Base-by-base conservation (phyloP, 1,140 invertebrate species). In the Philotrypesis tridentata region DNA sequence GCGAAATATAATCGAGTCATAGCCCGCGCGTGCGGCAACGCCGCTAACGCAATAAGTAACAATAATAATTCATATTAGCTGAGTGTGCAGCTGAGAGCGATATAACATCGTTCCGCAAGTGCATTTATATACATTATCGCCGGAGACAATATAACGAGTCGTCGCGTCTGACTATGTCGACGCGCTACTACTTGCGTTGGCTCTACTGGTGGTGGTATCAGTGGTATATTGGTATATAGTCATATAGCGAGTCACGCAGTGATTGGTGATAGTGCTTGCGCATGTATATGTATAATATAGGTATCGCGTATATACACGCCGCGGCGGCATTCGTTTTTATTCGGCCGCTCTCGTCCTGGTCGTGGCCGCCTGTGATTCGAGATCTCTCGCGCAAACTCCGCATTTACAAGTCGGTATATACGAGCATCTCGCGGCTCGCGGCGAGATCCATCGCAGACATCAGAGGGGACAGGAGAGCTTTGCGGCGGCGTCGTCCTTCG, bases 291-390 rank as follows among this genome's bases (percentile, higher is more conserved):
- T n/a, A n/a, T n/a, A n/a, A n/a, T n/a, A n/a, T n/a, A n/a, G n/a
- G n/a, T n/a, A 9, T 37, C 12, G 29, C n/a, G 27, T 55, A 55
- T 55, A 55, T 55, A 55, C 48, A n/a, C n/a, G n/a, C n/a, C n/a
- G n/a, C n/a, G n/a, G n/a, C 67, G 67, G 67, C 67, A 17, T 1
- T 31, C 21, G 67, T 37, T 21, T 77, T 21, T 67, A 12, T 77
- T 77, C 61, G n/a, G n/a, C 5, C 40, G 48, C 43, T 80, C 73
- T 40, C 33, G 70, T 68, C 74, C 48, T 27, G 17, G 77, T 85
- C 87, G 88, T 88, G 88, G 86, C 81, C 63, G 40, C 29, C 73
- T 85, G 83, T 89, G 88, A 88, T 89, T 89, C 87, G 88, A 84
- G 71, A 67, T 60, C 75, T 31, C 74, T 37, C 48, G 60, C 77